Conservation (phyloP, 2,797 vertebrate species). For the Pangasius sanitwongsei region DNA sequence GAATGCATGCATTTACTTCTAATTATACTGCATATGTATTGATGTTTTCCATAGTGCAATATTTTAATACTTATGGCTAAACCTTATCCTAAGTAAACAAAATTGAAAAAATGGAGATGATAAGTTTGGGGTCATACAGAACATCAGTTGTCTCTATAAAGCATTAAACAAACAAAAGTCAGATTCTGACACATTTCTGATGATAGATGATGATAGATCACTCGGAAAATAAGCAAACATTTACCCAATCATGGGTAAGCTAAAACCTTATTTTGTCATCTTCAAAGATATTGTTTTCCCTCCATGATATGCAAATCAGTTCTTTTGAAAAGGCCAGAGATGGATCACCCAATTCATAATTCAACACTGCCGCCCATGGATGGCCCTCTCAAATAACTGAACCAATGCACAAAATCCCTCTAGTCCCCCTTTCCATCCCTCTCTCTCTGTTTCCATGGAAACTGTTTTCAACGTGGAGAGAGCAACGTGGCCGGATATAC, state of each 20-base stretch:
- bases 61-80: not conserved
- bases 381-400: conserved; percentile 33
- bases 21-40: not conserved
- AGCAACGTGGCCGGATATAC: conserved; percentile 54
- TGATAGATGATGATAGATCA: not conserved
- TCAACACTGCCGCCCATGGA: conserved; percentile 43
- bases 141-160: not conserved
- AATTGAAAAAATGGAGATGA: not conserved
- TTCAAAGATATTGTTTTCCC: not conserved
- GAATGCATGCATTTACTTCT: not conserved
- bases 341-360: conserved; percentile 37
- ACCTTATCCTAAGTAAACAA: not conserved
- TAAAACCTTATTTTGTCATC: not conserved
- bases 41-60: not conserved
- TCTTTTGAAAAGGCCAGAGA: conserved; percentile 21
- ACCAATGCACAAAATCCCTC: conserved; percentile 15
- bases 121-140: not conserved
- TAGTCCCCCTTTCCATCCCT: conserved; percentile 6
- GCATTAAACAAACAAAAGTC: not conserved
- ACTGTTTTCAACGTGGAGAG: conserved; percentile 54
- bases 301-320: not conserved
- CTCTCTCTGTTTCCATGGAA: conserved; percentile 59
- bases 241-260: not conserved
- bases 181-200: not conserved
- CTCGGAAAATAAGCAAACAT: not conserved